phyloP scores from a whole-genome alignment of 2,797 vertebrate species.

The Pagetopsis macropterus region DNA sequence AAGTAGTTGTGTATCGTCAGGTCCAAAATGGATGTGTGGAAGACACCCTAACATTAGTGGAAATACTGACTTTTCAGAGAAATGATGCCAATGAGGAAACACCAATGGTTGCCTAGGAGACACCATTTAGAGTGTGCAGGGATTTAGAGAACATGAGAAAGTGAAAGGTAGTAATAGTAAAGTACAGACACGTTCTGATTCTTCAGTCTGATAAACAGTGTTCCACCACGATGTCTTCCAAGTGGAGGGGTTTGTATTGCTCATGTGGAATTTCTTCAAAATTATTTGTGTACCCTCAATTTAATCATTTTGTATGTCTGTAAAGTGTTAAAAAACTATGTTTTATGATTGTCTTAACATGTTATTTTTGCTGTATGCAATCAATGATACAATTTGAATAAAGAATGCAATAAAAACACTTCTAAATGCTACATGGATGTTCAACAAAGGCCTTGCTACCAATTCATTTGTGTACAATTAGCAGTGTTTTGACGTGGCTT shows the following conservation, averaged over 20 bases:
- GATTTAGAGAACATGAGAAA: neutral
- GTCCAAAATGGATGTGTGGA: no score
- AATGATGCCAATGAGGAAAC: constrained; percentile 16
- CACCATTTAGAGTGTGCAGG: neutral
- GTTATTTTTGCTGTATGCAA: neutral
- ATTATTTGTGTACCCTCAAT: neutral
- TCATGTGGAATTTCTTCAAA: no score
- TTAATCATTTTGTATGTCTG: neutral
- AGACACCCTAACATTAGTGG: constrained; percentile 12
- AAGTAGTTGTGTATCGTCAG: neutral
- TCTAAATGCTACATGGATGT: constrained; percentile 41
- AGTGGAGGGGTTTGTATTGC: no score
- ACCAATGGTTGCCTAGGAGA: constrained; percentile 22
- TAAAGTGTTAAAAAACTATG: neutral
- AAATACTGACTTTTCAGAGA: constrained; percentile 32
- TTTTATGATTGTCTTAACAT: neutral
- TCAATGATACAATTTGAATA: no score
- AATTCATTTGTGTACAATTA: constrained; percentile 69
- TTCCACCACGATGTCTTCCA: no score
- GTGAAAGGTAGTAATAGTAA: neutral
- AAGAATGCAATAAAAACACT: no score
- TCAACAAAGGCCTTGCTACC: constrained; percentile 72
- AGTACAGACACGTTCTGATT: neutral
- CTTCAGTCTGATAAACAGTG: no score
- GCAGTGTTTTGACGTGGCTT: constrained; percentile 57